phyloP scores from a whole-genome alignment of 2,888 invertebrate genomes.

The Metellina segmentata region DNA sequence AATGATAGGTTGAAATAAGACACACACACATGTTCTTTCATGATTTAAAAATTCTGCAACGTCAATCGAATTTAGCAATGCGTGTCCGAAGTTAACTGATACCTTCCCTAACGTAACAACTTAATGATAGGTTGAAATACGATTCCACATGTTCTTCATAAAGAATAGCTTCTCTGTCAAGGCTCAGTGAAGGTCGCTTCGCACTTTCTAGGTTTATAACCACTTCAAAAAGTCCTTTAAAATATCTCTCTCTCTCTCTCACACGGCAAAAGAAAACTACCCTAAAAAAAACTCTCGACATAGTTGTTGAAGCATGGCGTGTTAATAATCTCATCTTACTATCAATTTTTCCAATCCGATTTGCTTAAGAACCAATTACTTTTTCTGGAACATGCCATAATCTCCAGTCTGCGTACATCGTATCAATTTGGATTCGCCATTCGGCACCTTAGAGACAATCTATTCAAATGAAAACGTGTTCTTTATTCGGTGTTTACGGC shows the following conservation, averaged over 20 bases:
- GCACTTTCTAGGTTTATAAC: no score
- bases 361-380: background rate
- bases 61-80: no score
- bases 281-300: background rate
- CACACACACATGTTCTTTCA: no score
- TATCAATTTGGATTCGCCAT: background rate
- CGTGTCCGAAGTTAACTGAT: no score
- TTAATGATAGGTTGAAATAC: no score
- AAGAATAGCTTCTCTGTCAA: no score
- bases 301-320: background rate
- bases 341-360: background rate
- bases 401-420: background rate
- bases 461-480: slow-evolving; percentile 20
- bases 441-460: background rate
- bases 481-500: slow-evolving; percentile 2
- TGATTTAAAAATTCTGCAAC: no score
- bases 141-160: no score
- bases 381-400: background rate
- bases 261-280: background rate
- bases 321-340: background rate
- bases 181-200: no score
- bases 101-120: no score
- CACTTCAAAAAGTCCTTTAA: background rate
- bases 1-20: no score
- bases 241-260: no score